Evolutionary conservation across 2,113 vertebrate genomes (phyloP).

Genomic region (Chaetodon auriga): DNA sequence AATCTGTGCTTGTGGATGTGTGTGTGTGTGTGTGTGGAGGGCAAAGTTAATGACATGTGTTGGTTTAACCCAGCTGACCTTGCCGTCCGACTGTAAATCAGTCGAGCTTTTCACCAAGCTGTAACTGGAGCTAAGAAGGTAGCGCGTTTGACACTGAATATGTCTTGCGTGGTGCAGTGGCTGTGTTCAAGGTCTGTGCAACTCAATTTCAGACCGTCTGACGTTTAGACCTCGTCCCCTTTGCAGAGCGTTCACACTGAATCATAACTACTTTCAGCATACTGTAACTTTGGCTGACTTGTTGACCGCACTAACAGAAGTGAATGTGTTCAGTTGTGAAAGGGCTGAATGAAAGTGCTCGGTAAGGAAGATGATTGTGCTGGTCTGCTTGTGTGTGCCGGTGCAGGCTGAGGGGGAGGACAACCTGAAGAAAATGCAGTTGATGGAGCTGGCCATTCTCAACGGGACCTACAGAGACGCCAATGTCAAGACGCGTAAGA

Average conservation of each 20-base stretch:
- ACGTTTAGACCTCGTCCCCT: neutral
- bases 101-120: constrained; percentile 70
- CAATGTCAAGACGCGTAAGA: constrained; percentile 99
- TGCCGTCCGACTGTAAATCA: constrained; percentile 73
- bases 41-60: constrained; percentile 52
- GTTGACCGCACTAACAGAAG: constrained; percentile 19
- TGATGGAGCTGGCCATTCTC: constrained; percentile 99
- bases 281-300: constrained; percentile 36
- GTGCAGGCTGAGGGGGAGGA: constrained; percentile 97
- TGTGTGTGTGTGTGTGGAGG: constrained; percentile 5
- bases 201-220: neutral
- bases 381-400: constrained; percentile 41
- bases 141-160: constrained; percentile 51
- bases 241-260: neutral
- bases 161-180: constrained; percentile 8
- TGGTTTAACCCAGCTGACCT: constrained; percentile 69
- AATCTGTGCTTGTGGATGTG: constrained; percentile 35
- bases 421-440: constrained; percentile 99
- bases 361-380: constrained; percentile 50
- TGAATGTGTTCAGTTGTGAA: constrained; percentile 30
- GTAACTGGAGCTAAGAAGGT: constrained; percentile 72
- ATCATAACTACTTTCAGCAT: neutral
- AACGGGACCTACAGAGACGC: constrained; percentile 99
- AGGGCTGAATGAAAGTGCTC: constrained; percentile 14
- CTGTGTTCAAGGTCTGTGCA: constrained; percentile 27